Percentiles rank a stretch among this genome's conserved stretches.
These are phyloP conservation scores for Leptobrachium leishanense DNA, from an alignment of 2,113 vertebrate genomes.

Conservation along the genomic window DNA sequence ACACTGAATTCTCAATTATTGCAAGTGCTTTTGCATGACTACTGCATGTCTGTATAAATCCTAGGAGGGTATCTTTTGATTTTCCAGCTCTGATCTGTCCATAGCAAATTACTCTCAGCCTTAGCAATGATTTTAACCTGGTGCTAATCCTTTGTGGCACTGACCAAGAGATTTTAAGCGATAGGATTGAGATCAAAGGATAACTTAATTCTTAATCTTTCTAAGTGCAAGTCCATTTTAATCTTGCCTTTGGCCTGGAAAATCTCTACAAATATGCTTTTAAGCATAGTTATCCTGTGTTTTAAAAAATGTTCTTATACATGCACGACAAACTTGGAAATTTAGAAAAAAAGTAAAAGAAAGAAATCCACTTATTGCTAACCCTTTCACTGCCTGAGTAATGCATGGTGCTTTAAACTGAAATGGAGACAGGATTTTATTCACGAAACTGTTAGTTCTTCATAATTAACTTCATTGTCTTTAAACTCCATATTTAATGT, in stretches of 20 bases:
- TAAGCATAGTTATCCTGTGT: conserved; percentile 46
- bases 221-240: conserved; percentile 59
- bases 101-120: conserved; percentile 52
- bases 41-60: not conserved
- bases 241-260: conserved; percentile 58
- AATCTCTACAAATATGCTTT: conserved; percentile 63
- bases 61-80: conserved; percentile 9
- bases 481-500: too few relatives aligned
- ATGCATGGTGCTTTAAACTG: too few relatives aligned
- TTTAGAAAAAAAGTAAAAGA: too few relatives aligned
- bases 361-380: too few relatives aligned
- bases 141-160: conserved; percentile 55
- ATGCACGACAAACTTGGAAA: not conserved
- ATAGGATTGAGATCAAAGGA: conserved; percentile 65
- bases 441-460: too few relatives aligned
- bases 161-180: conserved; percentile 53
- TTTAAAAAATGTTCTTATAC: not conserved
- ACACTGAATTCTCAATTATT: conserved; percentile 23
- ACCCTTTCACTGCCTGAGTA: too few relatives aligned
- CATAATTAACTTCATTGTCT: too few relatives aligned
- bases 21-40: conserved; percentile 10
- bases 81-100: conserved; percentile 51
- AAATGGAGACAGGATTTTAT: too few relatives aligned
- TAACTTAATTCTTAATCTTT: conserved; percentile 60
- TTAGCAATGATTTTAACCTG: conserved; percentile 49